Percentiles rank a stretch among this genome's conserved stretches.
Conservation (phyloP, 1,140 invertebrate genomes). For the Drosophila kepulauana region DNA sequence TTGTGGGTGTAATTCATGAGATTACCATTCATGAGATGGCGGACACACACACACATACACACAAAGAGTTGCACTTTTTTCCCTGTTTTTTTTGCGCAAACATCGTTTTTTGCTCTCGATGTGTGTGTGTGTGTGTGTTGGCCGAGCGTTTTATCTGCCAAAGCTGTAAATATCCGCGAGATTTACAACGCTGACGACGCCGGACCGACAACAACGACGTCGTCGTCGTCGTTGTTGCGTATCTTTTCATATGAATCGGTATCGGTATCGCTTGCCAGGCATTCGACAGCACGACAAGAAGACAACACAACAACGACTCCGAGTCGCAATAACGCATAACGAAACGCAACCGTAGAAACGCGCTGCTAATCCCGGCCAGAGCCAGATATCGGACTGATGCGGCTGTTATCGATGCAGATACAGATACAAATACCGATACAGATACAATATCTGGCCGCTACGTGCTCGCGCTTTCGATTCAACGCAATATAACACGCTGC, state of each 20-base stretch:
- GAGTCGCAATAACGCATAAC: slow-evolving; percentile 40
- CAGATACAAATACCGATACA: slow-evolving; percentile 22
- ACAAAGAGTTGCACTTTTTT: slow-evolving; percentile 45
- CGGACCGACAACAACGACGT: slow-evolving; percentile 19
- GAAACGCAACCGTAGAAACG: slow-evolving; percentile 52
- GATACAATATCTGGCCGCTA: slow-evolving; percentile 38
- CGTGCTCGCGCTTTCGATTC: slow-evolving; percentile 8
- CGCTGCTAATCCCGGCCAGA: slow-evolving; percentile 26
- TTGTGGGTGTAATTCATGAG: slow-evolving; percentile 43
- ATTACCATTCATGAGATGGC: slow-evolving; percentile 54
- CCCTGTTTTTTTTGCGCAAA: neutral
- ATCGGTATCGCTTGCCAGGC: slow-evolving; percentile 34
- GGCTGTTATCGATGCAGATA: slow-evolving; percentile 1
- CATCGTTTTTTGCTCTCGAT: neutral
- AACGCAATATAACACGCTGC: slow-evolving; percentile 3
- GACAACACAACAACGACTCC: slow-evolving; percentile 51
- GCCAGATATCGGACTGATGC: slow-evolving; percentile 26
- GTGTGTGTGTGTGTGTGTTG: slow-evolving; percentile 13
- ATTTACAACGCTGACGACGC: slow-evolving; percentile 69
- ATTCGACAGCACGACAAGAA: slow-evolving; percentile 57
- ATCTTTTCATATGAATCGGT: slow-evolving; percentile 59
- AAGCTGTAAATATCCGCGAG: slow-evolving; percentile 83
- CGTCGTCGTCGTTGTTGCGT: slow-evolving; percentile 36
- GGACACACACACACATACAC: slow-evolving; percentile 20
- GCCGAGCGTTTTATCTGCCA: slow-evolving; percentile 64